phyloP scores from a whole-genome alignment of 2,888 invertebrate genomes.

The Melinaea menophilus region DNA sequence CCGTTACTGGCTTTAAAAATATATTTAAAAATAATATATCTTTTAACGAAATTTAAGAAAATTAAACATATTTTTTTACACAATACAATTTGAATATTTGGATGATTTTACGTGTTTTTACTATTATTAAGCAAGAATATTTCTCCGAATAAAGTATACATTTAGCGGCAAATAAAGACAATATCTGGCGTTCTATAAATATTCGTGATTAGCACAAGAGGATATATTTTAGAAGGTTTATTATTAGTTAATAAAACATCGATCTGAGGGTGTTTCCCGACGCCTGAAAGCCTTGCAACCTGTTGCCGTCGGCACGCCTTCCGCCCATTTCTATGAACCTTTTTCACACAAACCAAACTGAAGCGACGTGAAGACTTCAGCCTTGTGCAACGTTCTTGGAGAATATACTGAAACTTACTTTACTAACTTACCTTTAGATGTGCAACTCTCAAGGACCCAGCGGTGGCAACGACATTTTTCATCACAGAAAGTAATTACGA shows the following conservation, averaged over 20 bases:
- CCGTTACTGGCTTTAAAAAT: no score
- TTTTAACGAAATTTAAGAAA: no score
- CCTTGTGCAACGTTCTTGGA: slow-evolving; percentile 9
- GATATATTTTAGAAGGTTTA: slow-evolving; percentile 62
- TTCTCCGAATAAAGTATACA: no score
- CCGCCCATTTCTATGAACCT: slow-evolving; percentile 61
- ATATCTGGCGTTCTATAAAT: not conserved
- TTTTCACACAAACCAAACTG: slow-evolving; percentile 25
- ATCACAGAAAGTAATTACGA: slow-evolving; percentile 59
- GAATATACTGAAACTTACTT: slow-evolving; percentile 28
- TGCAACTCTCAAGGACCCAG: slow-evolving; percentile 21
- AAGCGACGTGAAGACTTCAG: slow-evolving; percentile 16
- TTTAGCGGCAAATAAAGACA: no score
- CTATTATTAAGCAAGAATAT: no score
- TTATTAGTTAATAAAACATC: slow-evolving; percentile 66
- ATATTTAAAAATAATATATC: no score
- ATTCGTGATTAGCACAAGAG: not conserved
- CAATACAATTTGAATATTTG: no score
- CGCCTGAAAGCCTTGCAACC: slow-evolving; percentile 59
- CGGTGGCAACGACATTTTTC: slow-evolving; percentile 35
- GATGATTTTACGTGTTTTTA: no score
- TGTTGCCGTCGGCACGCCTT: slow-evolving; percentile 76
- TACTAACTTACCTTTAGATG: slow-evolving; percentile 37
- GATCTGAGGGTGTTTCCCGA: slow-evolving; percentile 45
- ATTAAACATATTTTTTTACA: no score